These are phyloP conservation scores for Melitaea athalia DNA, from an alignment of 2,888 invertebrate genomes.

Conservation along the genomic window DNA sequence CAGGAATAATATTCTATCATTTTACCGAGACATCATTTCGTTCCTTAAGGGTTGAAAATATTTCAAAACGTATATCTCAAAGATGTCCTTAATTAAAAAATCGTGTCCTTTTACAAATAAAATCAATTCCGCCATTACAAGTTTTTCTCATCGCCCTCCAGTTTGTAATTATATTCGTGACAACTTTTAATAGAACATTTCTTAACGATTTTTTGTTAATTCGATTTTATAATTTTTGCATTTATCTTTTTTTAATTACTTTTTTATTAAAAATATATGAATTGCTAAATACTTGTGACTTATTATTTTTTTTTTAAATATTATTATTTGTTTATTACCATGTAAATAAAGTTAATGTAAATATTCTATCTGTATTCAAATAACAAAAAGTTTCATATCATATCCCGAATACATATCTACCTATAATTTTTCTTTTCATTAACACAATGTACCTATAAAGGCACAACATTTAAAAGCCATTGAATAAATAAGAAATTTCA, in stretches of 20 bases:
- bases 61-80: neutral
- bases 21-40: neutral
- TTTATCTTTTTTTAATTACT: neutral
- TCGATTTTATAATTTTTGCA: neutral
- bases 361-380: too few relatives aligned
- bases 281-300: neutral
- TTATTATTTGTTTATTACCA: too few relatives aligned
- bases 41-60: neutral
- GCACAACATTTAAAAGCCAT: conserved; percentile 28
- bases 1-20: neutral
- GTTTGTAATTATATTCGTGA: conserved; percentile 71
- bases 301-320: neutral
- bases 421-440: conserved; percentile 8
- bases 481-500: conserved; percentile 26
- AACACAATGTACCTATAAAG: conserved; percentile 6
- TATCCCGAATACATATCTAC: neutral
- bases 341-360: neutral
- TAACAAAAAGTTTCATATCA: neutral
- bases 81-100: conserved; percentile 70
- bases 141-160: conserved; percentile 39
- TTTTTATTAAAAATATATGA: neutral
- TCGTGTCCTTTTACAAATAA: conserved; percentile 79
- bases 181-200: conserved; percentile 61
- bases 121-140: conserved; percentile 66
- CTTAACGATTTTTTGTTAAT: conserved; percentile 17